Conservation (phyloP, 35 echinoderm and acorn worm genomes). For the Ptychodera flava region DNA sequence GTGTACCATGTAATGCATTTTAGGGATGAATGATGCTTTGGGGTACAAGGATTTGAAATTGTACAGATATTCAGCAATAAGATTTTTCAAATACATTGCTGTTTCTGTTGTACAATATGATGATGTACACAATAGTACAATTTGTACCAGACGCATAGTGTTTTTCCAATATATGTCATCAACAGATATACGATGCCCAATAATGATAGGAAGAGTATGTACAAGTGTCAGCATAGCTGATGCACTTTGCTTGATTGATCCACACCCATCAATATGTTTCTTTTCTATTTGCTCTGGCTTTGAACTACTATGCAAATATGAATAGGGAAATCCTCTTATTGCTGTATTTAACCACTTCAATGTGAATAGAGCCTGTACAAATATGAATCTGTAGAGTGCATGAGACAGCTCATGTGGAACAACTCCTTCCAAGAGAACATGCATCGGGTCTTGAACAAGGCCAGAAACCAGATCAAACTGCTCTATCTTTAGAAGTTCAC, state of each 20-base stretch:
- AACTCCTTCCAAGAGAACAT: conserved; percentile 51
- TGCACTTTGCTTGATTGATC: conserved; percentile 43
- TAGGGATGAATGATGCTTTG: conserved; percentile 26
- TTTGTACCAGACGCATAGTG: conserved; percentile 43
- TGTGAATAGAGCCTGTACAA: conserved; percentile 33
- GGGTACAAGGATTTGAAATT: conserved; percentile 12
- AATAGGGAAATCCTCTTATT: conserved; percentile 22
- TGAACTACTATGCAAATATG: conserved; percentile 16
- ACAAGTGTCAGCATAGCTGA: conserved; percentile 43
- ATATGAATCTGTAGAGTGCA: conserved; percentile 29
- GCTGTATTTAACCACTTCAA: conserved; percentile 54
- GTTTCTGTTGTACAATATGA: neutral
- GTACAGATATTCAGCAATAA: neutral
- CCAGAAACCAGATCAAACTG: conserved; percentile 12
- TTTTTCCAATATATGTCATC: conserved; percentile 44
- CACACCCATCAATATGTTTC: neutral
- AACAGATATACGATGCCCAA: conserved; percentile 29
- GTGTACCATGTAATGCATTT: conserved; percentile 48
- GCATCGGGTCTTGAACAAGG: conserved; percentile 64
- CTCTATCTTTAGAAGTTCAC: conserved; percentile 26
- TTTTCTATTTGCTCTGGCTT: conserved; percentile 26
- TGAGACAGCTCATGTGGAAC: conserved; percentile 49
- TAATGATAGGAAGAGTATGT: conserved; percentile 40
- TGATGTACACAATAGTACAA: conserved; percentile 19
- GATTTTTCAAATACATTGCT: neutral